Evolutionary conservation across 2,113 vertebrate genomes (phyloP).

Genomic region (Leptocoma aspasia): DNA sequence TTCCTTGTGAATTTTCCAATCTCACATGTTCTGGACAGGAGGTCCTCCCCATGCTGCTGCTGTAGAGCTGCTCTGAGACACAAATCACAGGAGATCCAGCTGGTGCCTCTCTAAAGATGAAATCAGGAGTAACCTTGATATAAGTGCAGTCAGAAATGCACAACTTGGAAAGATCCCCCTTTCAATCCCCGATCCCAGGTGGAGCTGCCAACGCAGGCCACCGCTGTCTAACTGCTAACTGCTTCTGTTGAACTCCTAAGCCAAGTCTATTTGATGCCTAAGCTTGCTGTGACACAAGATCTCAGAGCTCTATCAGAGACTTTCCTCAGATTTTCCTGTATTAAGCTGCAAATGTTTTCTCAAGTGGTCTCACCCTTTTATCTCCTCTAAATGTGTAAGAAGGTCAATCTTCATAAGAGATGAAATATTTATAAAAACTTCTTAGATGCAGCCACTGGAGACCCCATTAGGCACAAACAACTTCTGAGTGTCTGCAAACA

Average conservation of each 20-base stretch:
- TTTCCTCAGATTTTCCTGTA: not conserved
- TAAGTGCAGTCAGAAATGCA: not conserved
- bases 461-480: conserved; percentile 1
- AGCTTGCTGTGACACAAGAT: not conserved
- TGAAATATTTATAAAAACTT: conserved; percentile 28
- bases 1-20: not conserved
- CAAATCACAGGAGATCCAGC: not conserved
- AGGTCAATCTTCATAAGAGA: not conserved
- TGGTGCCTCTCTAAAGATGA: not conserved
- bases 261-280: not conserved
- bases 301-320: not conserved
- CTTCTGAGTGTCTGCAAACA: not conserved
- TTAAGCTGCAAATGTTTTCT: not conserved
- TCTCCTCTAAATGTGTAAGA: conserved; percentile 1
- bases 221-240: not conserved
- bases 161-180: not conserved
- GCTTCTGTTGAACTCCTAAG: not conserved
- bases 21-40: not conserved
- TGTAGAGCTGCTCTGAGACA: not conserved
- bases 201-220: not conserved
- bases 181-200: not conserved
- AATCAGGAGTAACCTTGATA: not conserved
- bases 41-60: not conserved
- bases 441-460: not conserved
- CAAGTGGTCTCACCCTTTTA: not conserved